Evolutionary conservation across 2,888 invertebrate species (phyloP).

Genomic region (Drosophila lacicola): DNA sequence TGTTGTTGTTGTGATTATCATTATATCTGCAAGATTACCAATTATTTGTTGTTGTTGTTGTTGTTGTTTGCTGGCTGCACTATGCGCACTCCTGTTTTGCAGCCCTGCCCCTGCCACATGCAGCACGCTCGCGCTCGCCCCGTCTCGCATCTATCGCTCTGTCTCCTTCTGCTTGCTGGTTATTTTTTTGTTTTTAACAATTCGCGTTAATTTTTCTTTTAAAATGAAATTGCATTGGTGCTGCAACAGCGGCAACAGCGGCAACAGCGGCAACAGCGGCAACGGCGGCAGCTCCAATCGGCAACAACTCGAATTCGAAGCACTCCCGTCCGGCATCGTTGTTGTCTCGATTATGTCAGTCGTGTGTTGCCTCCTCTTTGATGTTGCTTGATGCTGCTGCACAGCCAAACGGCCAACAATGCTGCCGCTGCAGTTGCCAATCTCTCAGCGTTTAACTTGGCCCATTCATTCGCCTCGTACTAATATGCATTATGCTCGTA

Average conservation of each 20-base stretch:
- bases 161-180: slow-evolving; percentile 37
- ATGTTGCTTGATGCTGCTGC: slow-evolving; percentile 59
- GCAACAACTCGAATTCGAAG: slow-evolving; percentile 29
- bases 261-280: slow-evolving; percentile 33
- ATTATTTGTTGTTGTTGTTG: slow-evolving; percentile 68
- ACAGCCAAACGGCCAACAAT: slow-evolving; percentile 20
- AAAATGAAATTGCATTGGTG: slow-evolving; percentile 75
- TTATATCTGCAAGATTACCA: slow-evolving; percentile 77
- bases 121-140: neutral
- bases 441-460: slow-evolving; percentile 51
- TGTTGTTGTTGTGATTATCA: slow-evolving; percentile 71
- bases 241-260: slow-evolving; percentile 30
- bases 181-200: slow-evolving; percentile 77
- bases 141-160: slow-evolving; percentile 5
- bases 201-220: slow-evolving; percentile 79
- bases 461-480: slow-evolving; percentile 53
- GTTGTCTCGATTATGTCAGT: slow-evolving; percentile 77
- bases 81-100: slow-evolving; percentile 56
- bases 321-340: slow-evolving; percentile 51
- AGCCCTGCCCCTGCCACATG: slow-evolving; percentile 8
- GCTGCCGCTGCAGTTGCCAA: slow-evolving; percentile 35
- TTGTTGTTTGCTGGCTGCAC: slow-evolving; percentile 49
- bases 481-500: slow-evolving; percentile 35
- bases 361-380: slow-evolving; percentile 76
- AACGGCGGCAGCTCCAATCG: slow-evolving; percentile 24